A percentile compares a stretch with the other conserved stretches of the same genome.
Conservation (phyloP, 2,113 vertebrate genomes). For the Varanus komodoensis region DNA sequence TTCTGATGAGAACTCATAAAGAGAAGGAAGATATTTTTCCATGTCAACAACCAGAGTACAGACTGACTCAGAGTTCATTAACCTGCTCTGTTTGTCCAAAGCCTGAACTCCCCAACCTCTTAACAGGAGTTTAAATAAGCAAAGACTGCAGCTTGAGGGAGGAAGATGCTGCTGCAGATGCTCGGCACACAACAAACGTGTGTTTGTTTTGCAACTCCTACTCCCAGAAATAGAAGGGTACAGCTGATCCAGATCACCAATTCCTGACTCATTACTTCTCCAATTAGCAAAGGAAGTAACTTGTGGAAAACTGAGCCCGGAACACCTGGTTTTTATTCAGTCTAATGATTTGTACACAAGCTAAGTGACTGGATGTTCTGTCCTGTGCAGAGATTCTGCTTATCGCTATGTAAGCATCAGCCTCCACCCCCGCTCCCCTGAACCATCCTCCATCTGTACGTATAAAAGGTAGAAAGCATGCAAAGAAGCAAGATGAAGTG, state of each 20-base stretch:
- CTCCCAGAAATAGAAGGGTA: conserved; percentile 3
- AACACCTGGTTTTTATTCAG: conserved; percentile 54
- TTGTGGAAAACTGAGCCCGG: conserved; percentile 45
- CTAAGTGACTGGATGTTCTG: conserved; percentile 27
- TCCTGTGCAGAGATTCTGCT: conserved; percentile 22
- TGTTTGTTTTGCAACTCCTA: background rate
- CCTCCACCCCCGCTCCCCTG: background rate
- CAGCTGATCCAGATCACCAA: conserved; percentile 14
- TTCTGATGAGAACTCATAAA: conserved; percentile 37
- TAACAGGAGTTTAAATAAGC: background rate
- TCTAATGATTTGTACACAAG: conserved; percentile 50
- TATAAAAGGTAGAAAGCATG: conserved; percentile 19
- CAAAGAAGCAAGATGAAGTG: conserved; percentile 21
- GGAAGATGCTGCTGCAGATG: background rate
- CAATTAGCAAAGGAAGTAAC: conserved; percentile 48
- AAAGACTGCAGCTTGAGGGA: background rate
- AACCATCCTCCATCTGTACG: conserved; percentile 31
- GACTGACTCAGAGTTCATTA: background rate
- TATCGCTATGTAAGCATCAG: conserved; percentile 11
- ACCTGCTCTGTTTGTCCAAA: conserved; percentile 7
- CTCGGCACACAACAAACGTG: conserved; percentile 11
- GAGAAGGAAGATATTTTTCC: conserved; percentile 35
- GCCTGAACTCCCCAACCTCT: background rate
- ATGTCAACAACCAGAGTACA: conserved; percentile 17
- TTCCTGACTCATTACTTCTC: background rate